Percentiles rank a stretch among this genome's conserved stretches.
Conservation (phyloP, 2,113 vertebrate species). For the Phaethornis superciliosus region DNA sequence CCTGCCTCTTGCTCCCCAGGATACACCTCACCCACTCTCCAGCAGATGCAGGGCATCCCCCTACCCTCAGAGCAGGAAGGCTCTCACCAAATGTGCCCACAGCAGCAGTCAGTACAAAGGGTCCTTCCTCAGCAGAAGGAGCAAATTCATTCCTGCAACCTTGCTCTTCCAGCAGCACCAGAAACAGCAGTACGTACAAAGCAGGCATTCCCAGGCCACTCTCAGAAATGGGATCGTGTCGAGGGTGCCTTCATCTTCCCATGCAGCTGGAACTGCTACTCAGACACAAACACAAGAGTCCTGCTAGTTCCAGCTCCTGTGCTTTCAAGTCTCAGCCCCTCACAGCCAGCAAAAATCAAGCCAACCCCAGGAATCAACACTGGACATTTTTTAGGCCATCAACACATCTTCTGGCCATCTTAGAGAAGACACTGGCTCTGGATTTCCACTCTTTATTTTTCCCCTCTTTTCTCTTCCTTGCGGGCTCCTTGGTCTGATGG, state of each 20-base stretch:
- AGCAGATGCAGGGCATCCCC: neutral
- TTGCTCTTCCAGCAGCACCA: accelerated
- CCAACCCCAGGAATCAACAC: neutral
- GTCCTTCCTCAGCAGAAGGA: neutral
- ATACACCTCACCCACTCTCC: neutral
- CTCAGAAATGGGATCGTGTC: accelerated
- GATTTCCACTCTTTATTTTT: neutral
- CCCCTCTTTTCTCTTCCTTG: neutral
- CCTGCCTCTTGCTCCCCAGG: neutral
- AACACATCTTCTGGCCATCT: neutral
- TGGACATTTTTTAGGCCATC: neutral
- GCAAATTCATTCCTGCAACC: neutral
- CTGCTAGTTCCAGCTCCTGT: neutral
- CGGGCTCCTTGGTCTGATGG: neutral
- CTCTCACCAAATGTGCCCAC: accelerated
- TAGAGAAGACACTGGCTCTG: neutral
- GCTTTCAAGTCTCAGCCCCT: neutral
- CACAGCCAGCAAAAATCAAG: neutral
- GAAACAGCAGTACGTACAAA: neutral
- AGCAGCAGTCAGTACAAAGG: neutral
- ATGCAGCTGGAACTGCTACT: constrained; percentile 7
- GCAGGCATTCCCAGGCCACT: neutral
- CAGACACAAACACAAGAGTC: neutral
- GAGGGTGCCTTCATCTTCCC: neutral
- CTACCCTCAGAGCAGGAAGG: neutral